A percentile compares a stretch with the other conserved stretches of the same genome.
Evolutionary conservation across 2,888 invertebrate species (phyloP).

Genomic region (Rotaria socialis): DNA sequence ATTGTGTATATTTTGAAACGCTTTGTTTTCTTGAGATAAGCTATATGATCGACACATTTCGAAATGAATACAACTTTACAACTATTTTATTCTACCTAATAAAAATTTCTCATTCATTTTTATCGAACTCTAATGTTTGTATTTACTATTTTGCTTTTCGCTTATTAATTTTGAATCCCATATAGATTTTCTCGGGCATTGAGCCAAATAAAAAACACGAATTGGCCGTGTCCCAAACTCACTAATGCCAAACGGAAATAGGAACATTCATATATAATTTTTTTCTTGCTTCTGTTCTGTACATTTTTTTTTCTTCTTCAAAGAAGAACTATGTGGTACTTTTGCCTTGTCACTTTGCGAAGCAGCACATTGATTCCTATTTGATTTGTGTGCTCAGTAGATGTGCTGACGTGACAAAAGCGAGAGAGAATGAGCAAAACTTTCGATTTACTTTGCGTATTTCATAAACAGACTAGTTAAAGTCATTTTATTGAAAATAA

Average conservation of each 20-base stretch:
- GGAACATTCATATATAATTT: neutral
- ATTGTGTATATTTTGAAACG: too few species aligned
- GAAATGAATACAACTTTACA: too few species aligned
- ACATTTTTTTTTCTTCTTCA: neutral
- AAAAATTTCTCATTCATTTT: too few species aligned
- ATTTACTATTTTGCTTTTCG: too few species aligned
- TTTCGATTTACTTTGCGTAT: neutral
- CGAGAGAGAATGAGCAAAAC: neutral
- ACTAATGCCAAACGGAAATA: neutral
- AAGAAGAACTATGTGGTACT: neutral
- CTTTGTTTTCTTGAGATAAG: too few species aligned
- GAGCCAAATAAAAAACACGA: neutral
- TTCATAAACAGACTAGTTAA: neutral
- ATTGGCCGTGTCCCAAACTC: neutral
- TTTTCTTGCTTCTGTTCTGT: constrained; percentile 14
- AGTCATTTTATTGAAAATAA: neutral
- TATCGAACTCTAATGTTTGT: too few species aligned
- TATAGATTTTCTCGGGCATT: neutral
- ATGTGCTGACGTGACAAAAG: neutral
- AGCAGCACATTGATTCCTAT: neutral
- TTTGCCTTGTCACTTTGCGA: neutral
- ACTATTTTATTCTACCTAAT: too few species aligned
- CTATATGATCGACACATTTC: too few species aligned
- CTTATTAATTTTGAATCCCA: too few species aligned
- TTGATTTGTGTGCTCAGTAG: neutral